phyloP scores from a whole-genome alignment of 1,140 invertebrate genomes.

The Arctopsyche grandis region DNA sequence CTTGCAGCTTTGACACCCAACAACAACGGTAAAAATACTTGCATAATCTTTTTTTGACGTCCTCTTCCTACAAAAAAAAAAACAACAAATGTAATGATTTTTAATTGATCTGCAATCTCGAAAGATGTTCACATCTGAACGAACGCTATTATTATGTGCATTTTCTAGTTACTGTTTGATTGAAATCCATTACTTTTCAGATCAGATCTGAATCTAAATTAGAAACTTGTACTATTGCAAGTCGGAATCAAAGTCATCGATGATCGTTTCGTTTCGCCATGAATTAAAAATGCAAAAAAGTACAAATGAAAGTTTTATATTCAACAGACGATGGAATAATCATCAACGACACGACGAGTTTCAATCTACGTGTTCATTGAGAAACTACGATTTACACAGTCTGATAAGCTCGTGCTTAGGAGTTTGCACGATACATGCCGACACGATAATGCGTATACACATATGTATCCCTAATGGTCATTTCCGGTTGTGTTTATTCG shows the following conservation, averaged over 20 bases:
- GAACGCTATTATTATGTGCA: background rate
- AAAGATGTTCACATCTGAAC: constrained; percentile 1
- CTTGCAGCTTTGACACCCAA: constrained; percentile 72
- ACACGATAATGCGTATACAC: background rate
- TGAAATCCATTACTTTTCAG: no score
- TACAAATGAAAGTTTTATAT: background rate
- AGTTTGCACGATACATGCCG: background rate
- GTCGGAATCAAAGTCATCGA: no score
- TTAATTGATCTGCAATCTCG: background rate
- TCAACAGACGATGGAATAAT: no score
- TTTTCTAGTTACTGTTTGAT: background rate
- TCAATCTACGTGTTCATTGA: no score
- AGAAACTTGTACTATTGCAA: no score
- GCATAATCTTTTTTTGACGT: constrained; percentile 67
- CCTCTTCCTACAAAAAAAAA: constrained; percentile 57
- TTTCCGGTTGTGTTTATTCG: constrained; percentile 1
- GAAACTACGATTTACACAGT: constrained; percentile 10
- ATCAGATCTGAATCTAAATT: no score
- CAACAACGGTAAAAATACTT: constrained; percentile 70
- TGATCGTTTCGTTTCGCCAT: no score
- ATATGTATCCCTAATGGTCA: background rate
- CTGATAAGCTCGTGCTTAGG: background rate
- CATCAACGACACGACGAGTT: no score
- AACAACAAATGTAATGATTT: background rate
- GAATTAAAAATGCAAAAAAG: background rate